Evolutionary conservation across 2,113 vertebrate genomes (phyloP).

Genomic region (Protobothrops mucrosquamatus): DNA sequence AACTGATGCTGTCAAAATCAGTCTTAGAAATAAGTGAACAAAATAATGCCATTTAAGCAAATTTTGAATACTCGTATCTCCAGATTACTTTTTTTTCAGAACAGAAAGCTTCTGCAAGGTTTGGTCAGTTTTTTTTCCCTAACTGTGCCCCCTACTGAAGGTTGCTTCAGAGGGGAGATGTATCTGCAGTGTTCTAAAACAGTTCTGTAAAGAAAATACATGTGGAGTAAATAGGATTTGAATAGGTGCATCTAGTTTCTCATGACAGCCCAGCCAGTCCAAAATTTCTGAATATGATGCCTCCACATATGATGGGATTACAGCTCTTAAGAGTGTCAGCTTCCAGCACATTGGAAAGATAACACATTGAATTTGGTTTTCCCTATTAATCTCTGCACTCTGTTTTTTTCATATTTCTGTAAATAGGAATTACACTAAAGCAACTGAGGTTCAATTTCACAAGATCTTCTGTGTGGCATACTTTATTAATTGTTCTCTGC

Average conservation of each 20-base stretch:
- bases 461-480: neutral
- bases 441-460: neutral
- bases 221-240: neutral
- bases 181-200: neutral
- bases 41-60: neutral
- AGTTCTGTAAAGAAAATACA: neutral
- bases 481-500: neutral
- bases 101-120: neutral
- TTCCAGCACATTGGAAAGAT: neutral
- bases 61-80: neutral
- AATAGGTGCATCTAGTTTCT: neutral
- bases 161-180: neutral
- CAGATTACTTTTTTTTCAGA: neutral
- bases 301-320: neutral
- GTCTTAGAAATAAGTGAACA: neutral
- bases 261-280: neutral
- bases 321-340: neutral
- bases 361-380: neutral
- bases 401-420: neutral
- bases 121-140: neutral
- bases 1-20: neutral
- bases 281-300: neutral
- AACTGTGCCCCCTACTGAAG: neutral
- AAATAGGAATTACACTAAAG: neutral
- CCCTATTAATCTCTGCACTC: neutral